Conservation (phyloP, 2,113 vertebrate species). For the Lophius piscatorius region DNA sequence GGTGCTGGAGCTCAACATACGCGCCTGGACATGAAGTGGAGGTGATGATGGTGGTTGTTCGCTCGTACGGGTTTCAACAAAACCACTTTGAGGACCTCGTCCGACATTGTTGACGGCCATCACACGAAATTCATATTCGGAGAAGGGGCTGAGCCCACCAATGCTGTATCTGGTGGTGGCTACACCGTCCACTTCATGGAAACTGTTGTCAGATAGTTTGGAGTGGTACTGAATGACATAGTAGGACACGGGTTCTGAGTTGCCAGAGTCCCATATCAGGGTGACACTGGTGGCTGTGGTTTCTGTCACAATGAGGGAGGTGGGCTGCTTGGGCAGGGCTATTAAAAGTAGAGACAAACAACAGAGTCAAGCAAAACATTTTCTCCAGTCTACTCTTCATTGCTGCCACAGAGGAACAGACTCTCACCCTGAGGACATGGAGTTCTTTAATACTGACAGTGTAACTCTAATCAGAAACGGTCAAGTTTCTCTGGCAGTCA, state of each 20-base stretch:
- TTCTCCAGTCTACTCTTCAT: no score
- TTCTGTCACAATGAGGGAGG: slow-evolving; percentile 90
- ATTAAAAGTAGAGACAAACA: no score
- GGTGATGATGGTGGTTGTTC: slow-evolving; percentile 94
- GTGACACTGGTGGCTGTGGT: slow-evolving; percentile 96
- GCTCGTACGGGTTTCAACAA: slow-evolving; percentile 88
- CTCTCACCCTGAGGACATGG: no score
- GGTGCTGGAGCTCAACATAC: slow-evolving; percentile 94
- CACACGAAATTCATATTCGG: slow-evolving; percentile 91
- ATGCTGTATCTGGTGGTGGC: slow-evolving; percentile 96
- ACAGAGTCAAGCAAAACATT: no score
- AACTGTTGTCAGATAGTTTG: slow-evolving; percentile 84
- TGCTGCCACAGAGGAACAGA: no score
- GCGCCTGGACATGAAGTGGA: slow-evolving; percentile 89
- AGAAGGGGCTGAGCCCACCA: slow-evolving; percentile 94
- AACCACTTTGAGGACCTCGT: slow-evolving; percentile 89
- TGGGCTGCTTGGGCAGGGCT: slow-evolving; percentile 94
- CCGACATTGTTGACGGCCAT: slow-evolving; percentile 96
- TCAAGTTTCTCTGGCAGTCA: no score
- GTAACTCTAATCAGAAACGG: no score
- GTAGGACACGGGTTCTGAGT: slow-evolving; percentile 91
- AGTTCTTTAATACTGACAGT: no score
- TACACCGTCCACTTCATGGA: slow-evolving; percentile 94
- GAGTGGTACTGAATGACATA: slow-evolving; percentile 94
- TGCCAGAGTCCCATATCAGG: slow-evolving; percentile 96